Evolutionary conservation across 2,888 invertebrate genomes (phyloP), one percentile per base, ranked within the genome.

Genomic region (Cerastis rubricosa): DNA sequence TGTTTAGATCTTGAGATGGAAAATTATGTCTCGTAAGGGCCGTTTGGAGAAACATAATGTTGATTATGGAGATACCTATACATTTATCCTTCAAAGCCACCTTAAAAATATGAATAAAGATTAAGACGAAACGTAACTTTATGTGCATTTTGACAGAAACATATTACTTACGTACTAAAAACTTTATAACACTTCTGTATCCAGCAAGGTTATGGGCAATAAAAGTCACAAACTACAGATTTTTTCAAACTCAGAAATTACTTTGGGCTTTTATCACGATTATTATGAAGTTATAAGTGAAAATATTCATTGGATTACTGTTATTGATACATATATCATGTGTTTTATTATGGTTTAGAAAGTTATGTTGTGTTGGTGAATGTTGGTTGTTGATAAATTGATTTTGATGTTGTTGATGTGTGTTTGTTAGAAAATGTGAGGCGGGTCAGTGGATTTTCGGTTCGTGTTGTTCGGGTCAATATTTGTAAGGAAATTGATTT

Each of bases 341-440:
- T 85, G 25, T 65, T 84, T 80, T 71, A 81, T 74, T 74, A 72
- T 49, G 7, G 47, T 77, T 71, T 67, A 45, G 71, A 72, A 84
- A 82, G 74, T 72, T 74, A 64, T 25, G 54, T 74, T 43, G 61
- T 71, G 64, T 70, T 61, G 2, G 45, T n/a, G 57, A 79, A 80
- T 79, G n/a, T 80, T 35, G n/a, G 22, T 54, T 67, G 22, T 54
- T 54, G 61, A 59, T 75, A 47, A 74, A 68, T 71, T 80, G 40
- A 71, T 74, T 51, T 67, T 22, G 43, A 19, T 63, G 70, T 81
- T 81, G 51, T 68, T 64, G 51, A 65, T 69, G 40, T 47, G 66
- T 29, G 66, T 65, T 57, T 71, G 63, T 17, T 71, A 67, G 61
- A 80, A 57, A 49, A 54, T 72, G 19, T 64, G 40, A 29, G 14